Evolutionary conservation across 2,113 vertebrate species (phyloP), one percentile per base, ranked within the genome.

Genomic region (Orthonyx spaldingii): DNA sequence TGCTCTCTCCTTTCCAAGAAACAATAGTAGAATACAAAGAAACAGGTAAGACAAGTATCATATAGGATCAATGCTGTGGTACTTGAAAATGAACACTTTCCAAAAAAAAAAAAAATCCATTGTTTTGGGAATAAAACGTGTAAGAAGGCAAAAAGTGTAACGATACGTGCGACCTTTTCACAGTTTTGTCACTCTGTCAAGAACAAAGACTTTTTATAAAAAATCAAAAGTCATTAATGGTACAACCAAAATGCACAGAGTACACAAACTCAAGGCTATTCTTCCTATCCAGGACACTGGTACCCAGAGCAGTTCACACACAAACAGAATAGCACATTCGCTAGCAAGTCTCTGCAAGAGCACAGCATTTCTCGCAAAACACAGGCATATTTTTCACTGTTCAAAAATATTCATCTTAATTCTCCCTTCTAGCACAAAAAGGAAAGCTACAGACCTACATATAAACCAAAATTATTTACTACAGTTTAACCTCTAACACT

Each of bases 1-100:
- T 7, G 26, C 21, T 89, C 80, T 49, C 55, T 75, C 42, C 82
- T 84, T 85, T 94, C 90, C 83, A 92, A 86, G 80, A 71, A 90
- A 71, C 0, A 1, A n/a, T 3, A 84, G 39, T 3, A 95, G 39
- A 86, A 72, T n/a, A 90, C 26, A 76, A 88, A 93, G 79, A 68
- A 89, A 68, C 39, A 89, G 76, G 57, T 84, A 92, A 79, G 14
- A 66, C 53, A 59, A 59, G 52, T 35, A 71, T 14, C 6, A 26
- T 30, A 55, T 1, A 85, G 53, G 5, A 78, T 32, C 6, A 32
- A 10, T 10, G 16, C 30, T 52, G n/a, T 2, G 37, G 28, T 69
- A 65, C 14, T 35, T 32, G 18, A 75, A 74, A 89, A 65, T 13
- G 2, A 77, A 39, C 19, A 53, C 8, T 3, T 7, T 5, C 13